Evolutionary conservation across 1,140 invertebrate genomes (phyloP).

Genomic region (Agrypnia vestita): DNA sequence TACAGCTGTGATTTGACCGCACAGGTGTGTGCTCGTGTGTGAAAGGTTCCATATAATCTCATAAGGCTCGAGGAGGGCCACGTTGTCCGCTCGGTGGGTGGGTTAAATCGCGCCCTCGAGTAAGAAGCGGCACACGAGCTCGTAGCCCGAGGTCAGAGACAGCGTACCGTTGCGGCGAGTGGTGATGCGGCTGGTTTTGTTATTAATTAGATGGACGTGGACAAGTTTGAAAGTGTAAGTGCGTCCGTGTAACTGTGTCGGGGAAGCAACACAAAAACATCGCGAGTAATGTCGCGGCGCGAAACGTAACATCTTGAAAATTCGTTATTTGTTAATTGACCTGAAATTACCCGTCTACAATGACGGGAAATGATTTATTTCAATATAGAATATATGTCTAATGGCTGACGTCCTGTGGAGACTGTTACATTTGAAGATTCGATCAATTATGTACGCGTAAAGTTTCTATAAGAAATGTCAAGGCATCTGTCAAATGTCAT

Average conservation of each 20-base stretch:
- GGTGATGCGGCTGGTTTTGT: background rate
- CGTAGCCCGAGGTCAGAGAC: background rate
- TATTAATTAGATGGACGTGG: background rate
- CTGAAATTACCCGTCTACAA: too few species aligned
- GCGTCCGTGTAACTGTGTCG: constrained; percentile 34
- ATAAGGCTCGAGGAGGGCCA: constrained; percentile 5
- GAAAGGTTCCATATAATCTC: constrained; percentile 42
- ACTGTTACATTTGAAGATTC: too few species aligned
- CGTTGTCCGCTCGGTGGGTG: background rate
- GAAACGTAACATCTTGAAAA: constrained; percentile 19
- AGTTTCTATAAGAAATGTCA: too few species aligned
- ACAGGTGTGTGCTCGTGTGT: constrained; percentile 44
- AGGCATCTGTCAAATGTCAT: too few species aligned
- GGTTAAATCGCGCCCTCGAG: background rate
- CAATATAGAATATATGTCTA: too few species aligned
- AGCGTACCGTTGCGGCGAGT: background rate
- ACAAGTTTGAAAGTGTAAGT: constrained; percentile 36
- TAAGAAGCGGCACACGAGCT: background rate
- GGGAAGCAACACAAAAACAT: constrained; percentile 44
- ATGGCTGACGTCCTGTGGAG: too few species aligned
- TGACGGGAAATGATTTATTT: too few species aligned
- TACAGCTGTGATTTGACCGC: constrained; percentile 42
- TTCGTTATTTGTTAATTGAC: constrained; percentile 2
- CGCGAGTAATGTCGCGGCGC: constrained; percentile 25
- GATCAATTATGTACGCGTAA: too few species aligned